A percentile compares a stretch with the other conserved stretches of the same genome.
phyloP scores from a whole-genome alignment of 1,140 invertebrate species.

The Aphaenogaster ashmeadi region DNA sequence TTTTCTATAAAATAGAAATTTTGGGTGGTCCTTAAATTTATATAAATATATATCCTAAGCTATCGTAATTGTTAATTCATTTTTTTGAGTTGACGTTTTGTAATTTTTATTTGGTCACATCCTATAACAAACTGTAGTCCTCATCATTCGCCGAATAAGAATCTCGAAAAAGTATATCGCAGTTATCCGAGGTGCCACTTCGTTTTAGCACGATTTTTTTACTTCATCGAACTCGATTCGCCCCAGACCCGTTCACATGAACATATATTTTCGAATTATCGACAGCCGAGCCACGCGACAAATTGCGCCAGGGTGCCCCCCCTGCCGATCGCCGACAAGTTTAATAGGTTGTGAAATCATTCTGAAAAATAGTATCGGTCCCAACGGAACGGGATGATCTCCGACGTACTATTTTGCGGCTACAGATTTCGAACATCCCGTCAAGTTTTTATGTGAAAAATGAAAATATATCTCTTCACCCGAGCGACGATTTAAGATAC shows the following conservation, averaged over 20 bases:
- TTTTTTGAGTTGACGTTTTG: neutral
- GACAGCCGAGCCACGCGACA: conserved; percentile 74
- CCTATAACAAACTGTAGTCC: neutral
- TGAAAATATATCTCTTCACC: conserved; percentile 35
- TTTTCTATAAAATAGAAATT: neutral
- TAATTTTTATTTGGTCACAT: neutral
- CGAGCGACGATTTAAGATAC: conserved; percentile 4
- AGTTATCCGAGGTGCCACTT: conserved; percentile 16
- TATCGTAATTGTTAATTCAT: neutral
- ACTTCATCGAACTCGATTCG: conserved; percentile 47
- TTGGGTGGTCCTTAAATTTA: neutral
- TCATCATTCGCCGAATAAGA: neutral
- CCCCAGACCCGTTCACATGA: conserved; percentile 37
- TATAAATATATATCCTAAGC: neutral
- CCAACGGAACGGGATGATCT: conserved; percentile 37
- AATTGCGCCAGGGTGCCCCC: conserved; percentile 69
- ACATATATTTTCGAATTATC: conserved; percentile 79
- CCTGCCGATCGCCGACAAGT: conserved; percentile 72
- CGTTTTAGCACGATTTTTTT: conserved; percentile 51
- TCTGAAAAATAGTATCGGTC: conserved; percentile 73
- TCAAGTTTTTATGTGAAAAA: conserved; percentile 33
- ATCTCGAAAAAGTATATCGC: conserved; percentile 21
- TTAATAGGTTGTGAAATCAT: conserved; percentile 78
- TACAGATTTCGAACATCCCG: conserved; percentile 51
- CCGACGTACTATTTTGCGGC: conserved; percentile 46